Conservation (phyloP, 2,113 vertebrate genomes). For the Gnathonemus echidnorhynchus region DNA sequence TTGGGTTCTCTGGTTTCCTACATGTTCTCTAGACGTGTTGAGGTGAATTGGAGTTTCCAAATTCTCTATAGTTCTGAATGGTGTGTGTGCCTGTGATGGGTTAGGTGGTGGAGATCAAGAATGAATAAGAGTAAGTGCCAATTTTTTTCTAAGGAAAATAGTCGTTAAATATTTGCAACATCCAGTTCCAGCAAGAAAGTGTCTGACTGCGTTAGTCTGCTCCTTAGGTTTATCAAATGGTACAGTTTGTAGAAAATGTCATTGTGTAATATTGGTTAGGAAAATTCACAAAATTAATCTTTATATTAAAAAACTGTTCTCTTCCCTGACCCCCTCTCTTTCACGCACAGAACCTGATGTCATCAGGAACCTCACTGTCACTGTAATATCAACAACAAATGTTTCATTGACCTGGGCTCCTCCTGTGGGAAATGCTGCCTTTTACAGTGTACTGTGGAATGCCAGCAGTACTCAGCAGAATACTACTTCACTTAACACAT, state of each 20-base stretch:
- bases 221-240: not conserved
- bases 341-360: conserved; percentile 16
- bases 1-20: too few relatives aligned
- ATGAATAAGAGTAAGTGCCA: too few relatives aligned
- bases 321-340: not conserved
- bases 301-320: not conserved
- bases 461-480: too few relatives aligned
- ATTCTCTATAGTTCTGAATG: too few relatives aligned
- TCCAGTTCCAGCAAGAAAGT: not conserved
- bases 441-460: not conserved
- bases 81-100: too few relatives aligned
- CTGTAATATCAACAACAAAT: not conserved
- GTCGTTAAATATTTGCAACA: not conserved
- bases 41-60: too few relatives aligned
- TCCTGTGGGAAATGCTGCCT: not conserved
- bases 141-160: not conserved
- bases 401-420: not conserved
- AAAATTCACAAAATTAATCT: not conserved
- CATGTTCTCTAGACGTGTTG: too few relatives aligned
- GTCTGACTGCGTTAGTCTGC: not conserved
- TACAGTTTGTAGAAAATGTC: not conserved
- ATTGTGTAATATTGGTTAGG: not conserved
- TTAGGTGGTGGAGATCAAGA: too few relatives aligned
- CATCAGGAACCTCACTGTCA: conserved; percentile 18
- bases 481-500: too few relatives aligned